These are phyloP conservation scores for Microctonus hyperodae DNA, from an alignment of 2,888 invertebrate species.

Conservation along the genomic window DNA sequence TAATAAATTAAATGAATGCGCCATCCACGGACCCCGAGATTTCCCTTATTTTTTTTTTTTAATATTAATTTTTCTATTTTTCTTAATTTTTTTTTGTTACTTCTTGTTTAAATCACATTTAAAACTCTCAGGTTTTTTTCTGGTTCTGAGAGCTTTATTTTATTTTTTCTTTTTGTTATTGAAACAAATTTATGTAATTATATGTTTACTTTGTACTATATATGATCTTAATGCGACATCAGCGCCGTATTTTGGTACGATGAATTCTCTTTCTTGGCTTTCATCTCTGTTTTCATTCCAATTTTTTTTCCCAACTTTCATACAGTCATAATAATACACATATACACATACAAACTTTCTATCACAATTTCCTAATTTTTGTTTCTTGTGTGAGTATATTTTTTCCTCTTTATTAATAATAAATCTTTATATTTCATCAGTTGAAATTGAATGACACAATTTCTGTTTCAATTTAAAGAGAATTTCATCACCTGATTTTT, in stretches of 20 bases:
- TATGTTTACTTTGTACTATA: constrained; percentile 64
- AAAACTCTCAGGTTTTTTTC: constrained; percentile 3
- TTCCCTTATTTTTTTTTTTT: constrained; percentile 14
- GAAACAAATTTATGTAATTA: constrained; percentile 60
- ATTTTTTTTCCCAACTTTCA: constrained; percentile 15
- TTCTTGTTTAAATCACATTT: constrained; percentile 33
- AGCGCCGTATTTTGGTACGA: constrained; percentile 55
- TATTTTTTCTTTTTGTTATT: constrained; percentile 35
- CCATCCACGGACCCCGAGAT: constrained; percentile 30
- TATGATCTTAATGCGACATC: constrained; percentile 61
- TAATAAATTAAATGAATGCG: constrained; percentile 24
- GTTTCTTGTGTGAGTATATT: constrained; percentile 10
- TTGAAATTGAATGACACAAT: background rate
- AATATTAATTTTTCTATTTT: constrained; percentile 24
- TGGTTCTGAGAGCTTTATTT: constrained; percentile 2
- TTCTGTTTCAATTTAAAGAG: background rate
- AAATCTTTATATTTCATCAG: no score
- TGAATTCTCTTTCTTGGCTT: constrained; percentile 39
- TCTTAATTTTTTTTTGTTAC: constrained; percentile 32
- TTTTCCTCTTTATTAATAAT: no score
- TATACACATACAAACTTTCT: no score
- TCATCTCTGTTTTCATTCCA: constrained; percentile 21
- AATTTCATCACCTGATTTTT: background rate
- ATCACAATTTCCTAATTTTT: constrained; percentile 14
- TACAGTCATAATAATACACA: background rate